Evolutionary conservation across 2,797 vertebrate species (phyloP).

Genomic region (Cuniculus paca): DNA sequence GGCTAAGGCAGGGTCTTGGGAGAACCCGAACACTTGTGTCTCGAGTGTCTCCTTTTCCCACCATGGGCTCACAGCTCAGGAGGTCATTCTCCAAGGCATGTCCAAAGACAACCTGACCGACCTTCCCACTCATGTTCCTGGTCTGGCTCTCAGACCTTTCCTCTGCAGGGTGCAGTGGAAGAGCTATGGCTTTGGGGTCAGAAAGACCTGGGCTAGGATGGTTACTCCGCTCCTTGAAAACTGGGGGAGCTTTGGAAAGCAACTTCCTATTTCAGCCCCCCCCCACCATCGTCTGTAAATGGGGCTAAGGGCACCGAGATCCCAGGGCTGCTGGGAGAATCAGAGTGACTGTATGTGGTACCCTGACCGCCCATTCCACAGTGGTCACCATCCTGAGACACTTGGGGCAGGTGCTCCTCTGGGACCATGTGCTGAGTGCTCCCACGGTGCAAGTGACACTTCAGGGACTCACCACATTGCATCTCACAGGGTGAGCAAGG

Average conservation of each 20-base stretch:
- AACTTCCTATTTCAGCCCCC: background rate
- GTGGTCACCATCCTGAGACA: fast-evolving
- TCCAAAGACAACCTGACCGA: fast-evolving
- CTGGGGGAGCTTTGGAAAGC: background rate
- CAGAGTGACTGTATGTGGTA: background rate
- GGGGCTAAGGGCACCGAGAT: background rate
- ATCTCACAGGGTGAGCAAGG: too few relatives aligned
- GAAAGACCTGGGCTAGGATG: background rate
- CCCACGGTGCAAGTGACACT: fast-evolving
- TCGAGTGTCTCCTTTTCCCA: background rate
- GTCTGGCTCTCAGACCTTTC: background rate
- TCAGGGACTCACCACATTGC: fast-evolving
- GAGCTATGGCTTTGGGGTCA: background rate
- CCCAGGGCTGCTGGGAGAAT: background rate
- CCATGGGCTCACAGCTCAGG: background rate
- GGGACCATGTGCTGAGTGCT: fast-evolving
- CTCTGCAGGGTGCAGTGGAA: background rate
- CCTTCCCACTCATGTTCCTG: background rate
- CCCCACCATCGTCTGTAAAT: background rate
- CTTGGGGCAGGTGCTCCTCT: fast-evolving
- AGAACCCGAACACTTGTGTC: background rate
- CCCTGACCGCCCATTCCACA: fast-evolving
- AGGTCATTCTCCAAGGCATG: background rate
- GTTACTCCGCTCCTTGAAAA: background rate
- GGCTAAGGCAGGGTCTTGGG: background rate